Evolutionary conservation across 2,888 invertebrate species (phyloP), one percentile per base, ranked within the genome.

Genomic region (Pristionchus entomophagus): DNA sequence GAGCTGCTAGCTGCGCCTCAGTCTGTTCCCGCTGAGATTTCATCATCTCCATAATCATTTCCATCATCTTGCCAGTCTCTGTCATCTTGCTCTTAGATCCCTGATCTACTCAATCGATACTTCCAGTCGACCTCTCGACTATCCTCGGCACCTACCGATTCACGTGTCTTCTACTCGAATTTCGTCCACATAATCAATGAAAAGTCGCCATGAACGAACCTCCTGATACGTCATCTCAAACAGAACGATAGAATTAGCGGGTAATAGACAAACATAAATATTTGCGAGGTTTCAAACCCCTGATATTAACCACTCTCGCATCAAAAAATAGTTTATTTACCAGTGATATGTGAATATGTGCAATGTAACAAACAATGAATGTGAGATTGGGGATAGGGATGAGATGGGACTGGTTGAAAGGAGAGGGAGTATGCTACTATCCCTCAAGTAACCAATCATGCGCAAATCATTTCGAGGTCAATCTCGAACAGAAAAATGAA

Each of bases 181-280:
- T 26, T 69, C 84, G 29, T 84, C 84, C 12, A 84, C 49, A 69
- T 84, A 51, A 26, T 84, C 84, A 17, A 69, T 22, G 19, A 84
- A 32, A 12, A 84, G 49, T 14, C 84, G 22, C 84, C 84, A 84
- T 49, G 65, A 45, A 19, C 45, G 45, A 8, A 45, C 69, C 41
- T 26, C 53, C 10, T 82, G 45, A 41, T 38, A 73, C 22, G 38
- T 41, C 73, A 45, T 41, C 73, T 41, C n/a, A 38, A 41, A 41
- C 5, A 73, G 2, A 56, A 51, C 3, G 51, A 56, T 56, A n/a
- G 56, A 56, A 45, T 10, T 45, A 6, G n/a, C 8, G 6, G 6
- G 19, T 59, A 14, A 59, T 59, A 32, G n/a, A 65, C 29, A 35
- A n/a, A 6, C 32, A 22, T 65, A 65, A 29, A 29, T 32, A 29